Evolutionary conservation across 1,140 invertebrate species (phyloP).

Genomic region (Bombus superbus): DNA sequence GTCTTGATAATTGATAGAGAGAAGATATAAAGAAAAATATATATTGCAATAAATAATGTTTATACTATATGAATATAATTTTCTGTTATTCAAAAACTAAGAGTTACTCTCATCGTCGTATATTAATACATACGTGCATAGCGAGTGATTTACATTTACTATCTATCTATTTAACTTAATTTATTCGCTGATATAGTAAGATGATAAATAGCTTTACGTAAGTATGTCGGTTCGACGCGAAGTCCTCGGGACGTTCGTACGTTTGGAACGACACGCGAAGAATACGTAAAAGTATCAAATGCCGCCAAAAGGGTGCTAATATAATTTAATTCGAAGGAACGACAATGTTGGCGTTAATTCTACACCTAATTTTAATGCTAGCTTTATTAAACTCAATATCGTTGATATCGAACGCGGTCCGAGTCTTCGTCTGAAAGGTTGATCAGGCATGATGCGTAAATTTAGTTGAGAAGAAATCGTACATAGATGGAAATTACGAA

Average conservation of each 20-base stretch:
- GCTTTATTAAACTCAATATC: not conserved
- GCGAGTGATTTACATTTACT: constrained; percentile 2
- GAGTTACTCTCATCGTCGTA: not conserved
- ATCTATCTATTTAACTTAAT: constrained; percentile 3
- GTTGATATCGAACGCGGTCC: not conserved
- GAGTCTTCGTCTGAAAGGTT: not conserved
- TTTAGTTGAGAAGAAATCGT: not conserved
- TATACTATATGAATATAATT: constrained; percentile 7
- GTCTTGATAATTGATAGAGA: constrained; percentile 12
- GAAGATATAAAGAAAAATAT: constrained; percentile 15
- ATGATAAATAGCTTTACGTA: constrained; percentile 1
- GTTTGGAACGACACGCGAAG: not conserved
- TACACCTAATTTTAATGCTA: constrained; percentile 15
- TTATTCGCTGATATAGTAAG: not conserved
- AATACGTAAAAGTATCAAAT: constrained; percentile 10
- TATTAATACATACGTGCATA: not conserved
- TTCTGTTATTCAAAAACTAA: constrained; percentile 14
- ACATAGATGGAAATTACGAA: not conserved
- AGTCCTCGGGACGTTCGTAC: not conserved
- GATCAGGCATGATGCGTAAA: not conserved
- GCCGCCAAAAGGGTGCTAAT: constrained; percentile 34
- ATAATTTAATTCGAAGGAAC: constrained; percentile 13
- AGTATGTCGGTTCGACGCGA: not conserved
- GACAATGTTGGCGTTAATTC: not conserved
- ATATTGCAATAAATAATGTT: constrained; percentile 25